Evolutionary conservation across 2,797 vertebrate species (phyloP), one percentile per base, ranked within the genome.

Genomic region (Parauchenoglanis ngamensis): DNA sequence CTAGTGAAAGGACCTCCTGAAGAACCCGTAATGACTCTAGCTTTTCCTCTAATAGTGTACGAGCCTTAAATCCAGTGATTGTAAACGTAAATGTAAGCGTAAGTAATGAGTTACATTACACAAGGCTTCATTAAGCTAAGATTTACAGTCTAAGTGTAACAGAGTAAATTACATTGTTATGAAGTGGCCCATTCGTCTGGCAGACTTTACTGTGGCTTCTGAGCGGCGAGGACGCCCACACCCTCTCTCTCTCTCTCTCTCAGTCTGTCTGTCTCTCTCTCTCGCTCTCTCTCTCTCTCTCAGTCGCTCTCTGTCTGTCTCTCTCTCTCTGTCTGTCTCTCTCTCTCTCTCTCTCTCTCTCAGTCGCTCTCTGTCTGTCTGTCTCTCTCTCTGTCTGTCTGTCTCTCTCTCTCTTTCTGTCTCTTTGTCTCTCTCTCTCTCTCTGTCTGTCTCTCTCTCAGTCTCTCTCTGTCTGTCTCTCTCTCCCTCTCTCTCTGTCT

Each of bases 131-230:
- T 76, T 76, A 76, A n/a, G 17, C 25, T 6, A 28, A 76, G 73
- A 76, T 52, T 52, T 76, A 76, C 23, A 1, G 44, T 75, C 13
- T n/a, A 49, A 75, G 44, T 13, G 23, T 75, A 75, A 75, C 5
- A 28, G 73, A 28, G 49, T 54, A n/a, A 54, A 77, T 77, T 52
- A 8, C n/a, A 77, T 54, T 77, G 75, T 21, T 54, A 56, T 31
- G 75, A 77, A 54, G 75, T 77, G 75, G 49, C 52, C 75, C 75
- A 56, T 77, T 52, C 49, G n/a, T 77, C 75, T 77, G 75, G 75
- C n/a, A 56, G 75, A 77, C 28, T 31, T 56, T 54, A 54, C 49
- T 52, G 25, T 76, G 73, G 52, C 75, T 52, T 56, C 52, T 54
- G 52, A 77, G 73, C 25, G 25, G 46, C 25, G 12, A 76, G 2